These are phyloP conservation scores for Mycetomoellerius zeteki DNA, from an alignment of 1,140 invertebrate genomes.

Conservation along the genomic window DNA sequence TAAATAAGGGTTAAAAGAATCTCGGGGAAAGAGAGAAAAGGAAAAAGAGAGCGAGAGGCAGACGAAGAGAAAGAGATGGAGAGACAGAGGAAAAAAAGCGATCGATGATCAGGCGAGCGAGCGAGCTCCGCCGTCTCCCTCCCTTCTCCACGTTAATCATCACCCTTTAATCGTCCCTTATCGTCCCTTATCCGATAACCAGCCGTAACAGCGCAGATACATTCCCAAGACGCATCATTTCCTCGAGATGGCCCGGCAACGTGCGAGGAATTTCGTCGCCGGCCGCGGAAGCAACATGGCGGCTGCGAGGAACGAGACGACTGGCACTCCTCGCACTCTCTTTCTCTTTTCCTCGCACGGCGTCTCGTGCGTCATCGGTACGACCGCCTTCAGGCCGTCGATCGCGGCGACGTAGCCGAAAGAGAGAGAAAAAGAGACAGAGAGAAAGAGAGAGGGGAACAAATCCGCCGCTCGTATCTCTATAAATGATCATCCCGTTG, in stretches of 20 bases:
- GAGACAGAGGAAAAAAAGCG: conserved; percentile 11
- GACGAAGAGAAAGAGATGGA: conserved; percentile 7
- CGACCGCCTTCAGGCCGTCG: conserved; percentile 67
- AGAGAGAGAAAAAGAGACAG: no score
- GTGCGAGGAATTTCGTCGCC: conserved; percentile 73
- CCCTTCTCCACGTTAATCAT: not conserved
- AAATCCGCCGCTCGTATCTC: not conserved
- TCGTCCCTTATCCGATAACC: conserved; percentile 1
- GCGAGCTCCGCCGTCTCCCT: not conserved
- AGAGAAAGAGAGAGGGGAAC: not conserved
- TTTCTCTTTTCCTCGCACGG: conserved; percentile 53
- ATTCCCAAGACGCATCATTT: not conserved
- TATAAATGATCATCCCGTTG: not conserved
- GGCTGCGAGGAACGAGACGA: conserved; percentile 56
- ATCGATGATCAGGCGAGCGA: conserved; percentile 18
- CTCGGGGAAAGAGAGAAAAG: not conserved
- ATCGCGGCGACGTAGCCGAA: not conserved
- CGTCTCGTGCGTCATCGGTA: conserved; percentile 76
- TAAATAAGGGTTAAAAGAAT: conserved; percentile 52
- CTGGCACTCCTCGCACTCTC: conserved; percentile 64
- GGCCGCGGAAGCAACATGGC: conserved; percentile 82
- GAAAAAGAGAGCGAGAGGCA: not conserved
- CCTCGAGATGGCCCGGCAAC: conserved; percentile 29
- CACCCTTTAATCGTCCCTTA: not conserved
- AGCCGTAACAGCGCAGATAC: not conserved